Conservation (phyloP, 1,140 invertebrate species). For the Papilio glaucus region DNA sequence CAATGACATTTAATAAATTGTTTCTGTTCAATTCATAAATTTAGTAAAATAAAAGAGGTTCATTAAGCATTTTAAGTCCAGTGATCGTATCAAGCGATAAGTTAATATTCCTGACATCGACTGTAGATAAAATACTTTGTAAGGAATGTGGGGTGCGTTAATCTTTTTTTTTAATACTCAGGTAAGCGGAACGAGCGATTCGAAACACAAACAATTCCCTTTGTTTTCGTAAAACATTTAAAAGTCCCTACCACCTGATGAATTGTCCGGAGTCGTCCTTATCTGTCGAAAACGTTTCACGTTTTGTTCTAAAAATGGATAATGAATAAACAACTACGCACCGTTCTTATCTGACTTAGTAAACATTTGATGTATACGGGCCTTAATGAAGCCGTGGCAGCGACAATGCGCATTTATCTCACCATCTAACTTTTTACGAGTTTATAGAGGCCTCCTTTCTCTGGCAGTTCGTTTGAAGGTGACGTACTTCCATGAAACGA, state of each 20-base stretch:
- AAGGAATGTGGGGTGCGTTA: conserved; percentile 36
- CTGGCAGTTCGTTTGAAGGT: conserved; percentile 36
- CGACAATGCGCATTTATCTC: conserved; percentile 59
- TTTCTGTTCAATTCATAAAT: not conserved
- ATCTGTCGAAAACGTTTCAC: conserved; percentile 48
- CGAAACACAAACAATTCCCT: conserved; percentile 42
- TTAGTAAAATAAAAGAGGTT: not conserved
- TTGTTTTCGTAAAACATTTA: conserved; percentile 47
- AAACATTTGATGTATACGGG: conserved; percentile 71
- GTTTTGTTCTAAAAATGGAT: conserved; percentile 61
- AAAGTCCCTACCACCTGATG: conserved; percentile 45
- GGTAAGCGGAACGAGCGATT: conserved; percentile 39
- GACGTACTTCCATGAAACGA: conserved; percentile 45
- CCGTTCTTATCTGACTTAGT: conserved; percentile 54
- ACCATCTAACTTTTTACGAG: conserved; percentile 53
- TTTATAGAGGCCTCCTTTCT: conserved; percentile 49
- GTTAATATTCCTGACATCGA: conserved; percentile 28
- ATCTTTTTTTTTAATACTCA: conserved; percentile 32
- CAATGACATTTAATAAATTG: not conserved
- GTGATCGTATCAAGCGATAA: conserved; percentile 29
- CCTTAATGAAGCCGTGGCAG: conserved; percentile 60
- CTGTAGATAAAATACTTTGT: conserved; percentile 31
- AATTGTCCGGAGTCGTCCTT: conserved; percentile 46
- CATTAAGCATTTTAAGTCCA: conserved; percentile 29
- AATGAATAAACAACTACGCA: conserved; percentile 60